Evolutionary conservation across 1,140 invertebrate genomes (phyloP).

Genomic region (Trichonephila clavipes): DNA sequence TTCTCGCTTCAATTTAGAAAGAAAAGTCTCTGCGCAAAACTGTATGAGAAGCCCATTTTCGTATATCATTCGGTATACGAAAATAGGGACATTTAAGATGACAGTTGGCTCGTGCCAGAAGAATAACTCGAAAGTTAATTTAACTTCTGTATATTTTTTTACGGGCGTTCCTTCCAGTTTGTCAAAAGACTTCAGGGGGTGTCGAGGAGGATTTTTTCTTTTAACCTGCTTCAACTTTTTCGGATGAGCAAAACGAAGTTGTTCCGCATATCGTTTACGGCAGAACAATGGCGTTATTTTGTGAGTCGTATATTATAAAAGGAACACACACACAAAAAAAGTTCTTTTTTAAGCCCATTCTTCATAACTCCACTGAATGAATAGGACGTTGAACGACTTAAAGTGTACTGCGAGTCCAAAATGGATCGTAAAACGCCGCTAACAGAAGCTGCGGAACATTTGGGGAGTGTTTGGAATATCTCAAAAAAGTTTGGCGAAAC

Average conservation of each 20-base stretch:
- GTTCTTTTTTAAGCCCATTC: conserved; percentile 6
- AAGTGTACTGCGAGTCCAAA: conserved; percentile 45
- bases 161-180: conserved; percentile 8
- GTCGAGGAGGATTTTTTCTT: not conserved
- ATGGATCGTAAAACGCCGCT: conserved; percentile 43
- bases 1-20: not conserved
- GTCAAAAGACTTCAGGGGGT: not conserved
- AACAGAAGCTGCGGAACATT: conserved; percentile 45
- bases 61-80: not conserved
- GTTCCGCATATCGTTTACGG: conserved; percentile 47
- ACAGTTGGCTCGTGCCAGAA: conserved; percentile 48
- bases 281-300: conserved; percentile 62
- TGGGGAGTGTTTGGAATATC: not conserved
- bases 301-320: conserved; percentile 45
- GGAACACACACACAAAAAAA: conserved; percentile 35
- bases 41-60: not conserved
- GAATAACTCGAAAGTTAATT: conserved; percentile 26
- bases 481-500: conserved; percentile 23
- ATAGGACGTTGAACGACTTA: conserved; percentile 62
- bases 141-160: conserved; percentile 32
- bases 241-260: conserved; percentile 41
- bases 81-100: conserved; percentile 50
- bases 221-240: not conserved
- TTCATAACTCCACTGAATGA: conserved; percentile 37
- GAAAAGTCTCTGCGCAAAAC: not conserved